A percentile compares a stretch with the other conserved stretches of the same genome.
Evolutionary conservation across 2,888 invertebrate species (phyloP).

Genomic region (Molorchus minor): DNA sequence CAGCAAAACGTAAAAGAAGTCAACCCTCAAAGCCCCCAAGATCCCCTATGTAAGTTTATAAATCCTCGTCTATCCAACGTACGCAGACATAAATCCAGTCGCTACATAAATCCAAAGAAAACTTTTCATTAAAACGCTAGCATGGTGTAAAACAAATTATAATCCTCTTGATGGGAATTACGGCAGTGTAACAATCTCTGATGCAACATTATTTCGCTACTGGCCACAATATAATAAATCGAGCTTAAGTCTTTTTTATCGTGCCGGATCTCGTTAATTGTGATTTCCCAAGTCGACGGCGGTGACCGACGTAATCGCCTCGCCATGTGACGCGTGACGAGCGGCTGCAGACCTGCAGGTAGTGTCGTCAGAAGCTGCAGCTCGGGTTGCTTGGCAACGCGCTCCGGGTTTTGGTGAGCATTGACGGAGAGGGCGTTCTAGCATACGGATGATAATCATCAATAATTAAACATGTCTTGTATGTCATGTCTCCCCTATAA

Average conservation of each 20-base stretch:
- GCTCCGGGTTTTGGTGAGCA: constrained; percentile 35
- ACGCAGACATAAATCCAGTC: constrained; percentile 13
- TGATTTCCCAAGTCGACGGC: constrained; percentile 24
- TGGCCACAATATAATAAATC: constrained; percentile 20
- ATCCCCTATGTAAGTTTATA: constrained; percentile 15
- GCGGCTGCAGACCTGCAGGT: constrained; percentile 35
- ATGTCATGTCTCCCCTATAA: no score
- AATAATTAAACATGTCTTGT: no score
- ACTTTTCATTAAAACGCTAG: constrained; percentile 27
- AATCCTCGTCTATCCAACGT: not conserved
- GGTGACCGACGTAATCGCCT: constrained; percentile 23
- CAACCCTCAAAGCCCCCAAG: not conserved
- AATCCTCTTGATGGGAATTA: constrained; percentile 30
- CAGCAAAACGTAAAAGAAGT: no score
- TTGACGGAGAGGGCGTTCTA: constrained; percentile 3
- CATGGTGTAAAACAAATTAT: constrained; percentile 27
- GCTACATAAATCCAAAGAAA: constrained; percentile 19
- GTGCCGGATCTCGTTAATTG: constrained; percentile 21
- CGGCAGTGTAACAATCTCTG: constrained; percentile 12
- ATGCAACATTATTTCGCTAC: constrained; percentile 22
- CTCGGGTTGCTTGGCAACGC: constrained; percentile 41
- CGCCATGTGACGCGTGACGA: constrained; percentile 15
- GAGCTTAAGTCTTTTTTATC: constrained; percentile 17
- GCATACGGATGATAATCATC: no score
- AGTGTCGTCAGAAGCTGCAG: constrained; percentile 42